Evolutionary conservation across 2,797 vertebrate species (phyloP).

Genomic region (Natrix natrix): DNA sequence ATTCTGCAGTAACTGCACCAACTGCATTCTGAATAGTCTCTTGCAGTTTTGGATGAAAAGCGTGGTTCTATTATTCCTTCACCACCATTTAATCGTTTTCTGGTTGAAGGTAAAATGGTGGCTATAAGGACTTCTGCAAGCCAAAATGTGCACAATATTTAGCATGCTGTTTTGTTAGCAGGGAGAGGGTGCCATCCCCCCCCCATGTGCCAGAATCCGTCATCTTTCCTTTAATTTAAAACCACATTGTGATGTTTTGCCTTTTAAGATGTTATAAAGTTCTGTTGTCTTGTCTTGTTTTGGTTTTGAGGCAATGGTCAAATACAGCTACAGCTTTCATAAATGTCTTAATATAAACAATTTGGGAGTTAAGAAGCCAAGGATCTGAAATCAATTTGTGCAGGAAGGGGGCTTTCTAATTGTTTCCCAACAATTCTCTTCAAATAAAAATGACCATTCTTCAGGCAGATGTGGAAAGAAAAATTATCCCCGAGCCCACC

Average conservation of each 20-base stretch:
- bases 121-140: constrained; percentile 55
- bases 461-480: constrained; percentile 55
- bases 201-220: background rate
- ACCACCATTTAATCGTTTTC: constrained; percentile 70
- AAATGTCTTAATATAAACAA: background rate
- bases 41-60: constrained; percentile 32
- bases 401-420: constrained; percentile 60
- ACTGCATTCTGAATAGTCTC: constrained; percentile 12
- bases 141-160: constrained; percentile 17
- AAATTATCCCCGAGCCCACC: background rate
- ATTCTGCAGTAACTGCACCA: background rate
- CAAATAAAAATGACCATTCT: constrained; percentile 53
- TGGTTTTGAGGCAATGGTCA: background rate
- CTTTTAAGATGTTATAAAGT: background rate
- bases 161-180: constrained; percentile 7
- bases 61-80: constrained; percentile 35
- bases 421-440: constrained; percentile 65
- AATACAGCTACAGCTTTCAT: background rate
- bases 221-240: constrained; percentile 28
- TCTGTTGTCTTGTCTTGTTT: background rate
- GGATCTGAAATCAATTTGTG: constrained; percentile 48
- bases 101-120: constrained; percentile 69
- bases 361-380: constrained; percentile 4
- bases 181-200: background rate
- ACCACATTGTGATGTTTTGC: background rate